Evolutionary conservation across 2,888 invertebrate species (phyloP), one percentile per base, ranked within the genome.

Genomic region (Stratiomys singularior): DNA sequence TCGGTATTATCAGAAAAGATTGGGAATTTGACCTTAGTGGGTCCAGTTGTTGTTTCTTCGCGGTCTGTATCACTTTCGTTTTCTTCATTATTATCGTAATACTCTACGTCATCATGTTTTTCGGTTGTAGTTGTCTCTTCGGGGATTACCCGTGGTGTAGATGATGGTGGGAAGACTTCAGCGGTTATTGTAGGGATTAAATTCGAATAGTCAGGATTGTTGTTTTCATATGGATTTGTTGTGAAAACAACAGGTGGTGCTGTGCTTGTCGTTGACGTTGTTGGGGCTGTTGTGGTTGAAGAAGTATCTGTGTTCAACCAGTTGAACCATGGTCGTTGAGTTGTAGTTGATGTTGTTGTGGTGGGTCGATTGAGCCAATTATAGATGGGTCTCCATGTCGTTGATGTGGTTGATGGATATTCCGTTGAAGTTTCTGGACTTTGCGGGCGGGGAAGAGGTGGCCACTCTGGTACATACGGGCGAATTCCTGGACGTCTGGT

Each of bases 1-100:
- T 5, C 3, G 9, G 21, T 21, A 0, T 0, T 25, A 52, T 47
- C 25, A 25, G n/a, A 7, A 23, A 60, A 21, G 4, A 28, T 11
- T n/a, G 74, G 74, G 1, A 74, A 21, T 2, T 27, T 15, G 13
- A 74, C 58, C 21, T 74, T 60, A 5, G 74, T 74, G 1, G 74
- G 74, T 1, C 74, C 74, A 18, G 74, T 58, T 21, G 74, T 30
- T 15, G 58, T 21, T 37, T 74, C 74, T 21, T 46, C 30, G 5
- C 7, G 1, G 3, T 21, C 44, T 2, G 23, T 4, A 9, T 52
- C 56, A 52, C 27, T 56, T 58, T 37, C 74, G n/a, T 7, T 72
- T 18, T 58, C 58, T 1, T 74, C 60, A 23, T 23, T 44, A 5
- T 58, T 21, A 27, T 74, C 74, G 15, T 74, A 58, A 60, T 74